Evolutionary conservation across 2,888 invertebrate genomes (phyloP).

Genomic region (Mythimna ferrago): DNA sequence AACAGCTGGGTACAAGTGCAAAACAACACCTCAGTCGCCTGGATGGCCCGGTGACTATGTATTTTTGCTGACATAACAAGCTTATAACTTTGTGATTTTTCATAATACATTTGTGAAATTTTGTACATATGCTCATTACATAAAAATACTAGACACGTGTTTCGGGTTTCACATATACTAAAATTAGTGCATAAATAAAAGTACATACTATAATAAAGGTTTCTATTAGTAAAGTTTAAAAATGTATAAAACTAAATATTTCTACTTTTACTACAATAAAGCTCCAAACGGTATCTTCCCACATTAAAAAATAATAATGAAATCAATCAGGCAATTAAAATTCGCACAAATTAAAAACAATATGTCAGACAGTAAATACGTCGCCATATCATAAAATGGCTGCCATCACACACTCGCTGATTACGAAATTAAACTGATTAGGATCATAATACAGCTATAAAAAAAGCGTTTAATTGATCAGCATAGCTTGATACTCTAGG

Average conservation of each 20-base stretch:
- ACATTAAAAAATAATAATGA: background rate
- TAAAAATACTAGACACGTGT: too few relatives aligned
- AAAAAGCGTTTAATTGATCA: conserved; percentile 3
- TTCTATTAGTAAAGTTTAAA: too few relatives aligned
- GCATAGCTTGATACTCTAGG: background rate
- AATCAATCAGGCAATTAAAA: conserved; percentile 34
- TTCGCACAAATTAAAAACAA: conserved; percentile 35
- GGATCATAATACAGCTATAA: conserved; percentile 24
- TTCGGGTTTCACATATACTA: too few relatives aligned
- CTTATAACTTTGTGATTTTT: too few relatives aligned
- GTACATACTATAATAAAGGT: too few relatives aligned
- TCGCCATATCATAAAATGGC: conserved; percentile 19
- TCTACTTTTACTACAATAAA: background rate
- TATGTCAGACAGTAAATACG: conserved; percentile 16
- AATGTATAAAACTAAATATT: background rate
- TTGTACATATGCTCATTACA: too few relatives aligned
- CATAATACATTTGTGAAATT: too few relatives aligned
- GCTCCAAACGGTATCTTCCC: background rate
- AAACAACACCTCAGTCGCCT: too few relatives aligned
- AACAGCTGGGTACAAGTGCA: too few relatives aligned
- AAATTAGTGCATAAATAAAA: too few relatives aligned
- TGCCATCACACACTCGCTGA: conserved; percentile 8
- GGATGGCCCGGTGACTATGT: too few relatives aligned
- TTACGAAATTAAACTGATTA: conserved; percentile 40
- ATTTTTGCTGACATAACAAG: too few relatives aligned